A percentile compares a stretch with the other conserved stretches of the same genome.
phyloP scores from a whole-genome alignment of 2,113 vertebrate species.

The Corvus hawaiiensis region DNA sequence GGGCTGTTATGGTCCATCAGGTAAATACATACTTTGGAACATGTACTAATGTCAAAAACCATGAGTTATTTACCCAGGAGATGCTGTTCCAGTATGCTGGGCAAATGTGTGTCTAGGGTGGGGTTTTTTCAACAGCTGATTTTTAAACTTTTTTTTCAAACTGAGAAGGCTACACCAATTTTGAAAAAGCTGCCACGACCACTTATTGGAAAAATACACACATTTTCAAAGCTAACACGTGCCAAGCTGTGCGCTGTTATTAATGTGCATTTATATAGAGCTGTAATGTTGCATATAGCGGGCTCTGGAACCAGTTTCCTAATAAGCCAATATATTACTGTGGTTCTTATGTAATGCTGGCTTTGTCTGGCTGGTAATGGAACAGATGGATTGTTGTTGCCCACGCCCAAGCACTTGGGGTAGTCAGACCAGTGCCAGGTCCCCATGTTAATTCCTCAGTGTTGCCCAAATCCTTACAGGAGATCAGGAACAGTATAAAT shows the following conservation, averaged over 20 bases:
- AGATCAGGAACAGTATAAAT: background rate
- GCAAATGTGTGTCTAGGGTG: background rate
- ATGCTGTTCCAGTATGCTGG: background rate
- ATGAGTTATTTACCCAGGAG: conserved; percentile 25
- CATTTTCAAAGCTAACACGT: background rate
- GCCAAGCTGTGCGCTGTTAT: conserved; percentile 1
- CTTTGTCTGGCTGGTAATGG: conserved; percentile 22
- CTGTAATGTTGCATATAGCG: background rate
- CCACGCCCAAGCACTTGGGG: background rate
- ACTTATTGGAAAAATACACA: background rate
- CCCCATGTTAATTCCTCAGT: background rate
- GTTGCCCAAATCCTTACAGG: background rate
- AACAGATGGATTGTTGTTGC: conserved; percentile 19
- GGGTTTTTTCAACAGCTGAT: background rate
- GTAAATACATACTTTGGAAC: conserved; percentile 43
- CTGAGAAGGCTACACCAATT: background rate
- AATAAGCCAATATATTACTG: background rate
- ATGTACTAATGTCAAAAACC: background rate
- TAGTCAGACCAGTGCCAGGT: background rate
- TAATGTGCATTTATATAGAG: background rate
- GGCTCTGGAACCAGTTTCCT: background rate
- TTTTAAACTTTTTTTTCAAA: background rate
- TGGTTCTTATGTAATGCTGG: conserved; percentile 2
- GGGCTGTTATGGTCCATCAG: conserved; percentile 29
- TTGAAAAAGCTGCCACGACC: background rate